Base-by-base conservation (phyloP, 2,888 invertebrate genomes). In the Caenorhabditis sinica region DNA sequence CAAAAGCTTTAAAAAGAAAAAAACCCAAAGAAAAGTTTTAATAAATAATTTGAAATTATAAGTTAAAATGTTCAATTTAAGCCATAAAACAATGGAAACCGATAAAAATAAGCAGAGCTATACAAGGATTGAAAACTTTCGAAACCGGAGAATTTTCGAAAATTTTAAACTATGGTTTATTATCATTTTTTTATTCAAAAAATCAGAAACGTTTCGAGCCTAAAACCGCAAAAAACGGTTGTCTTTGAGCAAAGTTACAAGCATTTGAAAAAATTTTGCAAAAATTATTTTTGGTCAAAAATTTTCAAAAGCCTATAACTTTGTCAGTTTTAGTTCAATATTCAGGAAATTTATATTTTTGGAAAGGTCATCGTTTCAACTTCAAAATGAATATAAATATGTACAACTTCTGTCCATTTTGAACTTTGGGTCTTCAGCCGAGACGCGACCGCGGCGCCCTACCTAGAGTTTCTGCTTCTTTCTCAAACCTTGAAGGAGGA, bases 1-100 rank as follows among this genome's bases (percentile, higher is more conserved):
- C 25, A 43, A 63, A 28, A 74, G 73, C 73, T 74, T 74, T 74
- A 74, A 74, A 61, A 51, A n/a, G 51, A 20, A 71, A 25, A 25
- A 56, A 25, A 13, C 56, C 56, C 9, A 36, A 17, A 9, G 6
- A 30, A 40, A 73, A 17, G 63, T 49, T 74, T 63, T 74, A 74
- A 71, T 71, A 74, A 63, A 74, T 53, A 53, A 49, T 53, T 63
- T 60, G 43, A 53, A 72, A 45, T 60, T 72, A 17, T 23, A 8
- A 49, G 13, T 40, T 4, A 33, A 33, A 33, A 33, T 33, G 4
- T 33, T 33, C 5, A 33, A 8, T 33, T 33, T 6, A 33, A 33
- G 5, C 4, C 33, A 4, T 33, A 6, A 4, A 33, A 33, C 4
- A 33, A 8, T 33, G 33, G 33, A 6, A 33, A 33, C 4, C 4